These are phyloP conservation scores for Eueremaeus valkanovi DNA, from an alignment of 2,888 invertebrate species.

Conservation along the genomic window DNA sequence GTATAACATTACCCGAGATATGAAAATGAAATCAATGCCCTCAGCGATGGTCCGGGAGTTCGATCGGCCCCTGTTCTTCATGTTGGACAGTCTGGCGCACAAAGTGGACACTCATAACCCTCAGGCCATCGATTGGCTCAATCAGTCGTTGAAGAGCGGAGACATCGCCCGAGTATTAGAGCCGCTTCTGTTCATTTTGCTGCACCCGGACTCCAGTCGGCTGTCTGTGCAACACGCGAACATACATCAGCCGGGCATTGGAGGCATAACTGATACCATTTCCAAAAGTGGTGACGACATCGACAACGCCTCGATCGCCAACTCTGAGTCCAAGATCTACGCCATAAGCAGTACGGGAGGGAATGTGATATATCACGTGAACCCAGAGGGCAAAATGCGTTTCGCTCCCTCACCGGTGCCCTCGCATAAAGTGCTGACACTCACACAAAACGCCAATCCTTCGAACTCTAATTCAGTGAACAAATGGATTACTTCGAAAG, in stretches of 20 bases:
- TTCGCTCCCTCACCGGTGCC: conserved; percentile 48
- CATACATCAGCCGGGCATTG: conserved; percentile 48
- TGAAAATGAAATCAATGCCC: conserved; percentile 52
- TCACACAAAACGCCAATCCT: conserved; percentile 52
- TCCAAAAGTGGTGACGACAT: conserved; percentile 34
- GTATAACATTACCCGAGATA: conserved; percentile 73
- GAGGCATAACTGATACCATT: neutral
- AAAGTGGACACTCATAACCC: conserved; percentile 60
- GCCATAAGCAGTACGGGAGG: conserved; percentile 78
- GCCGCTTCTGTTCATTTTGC: conserved; percentile 68
- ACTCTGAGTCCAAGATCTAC: conserved; percentile 62
- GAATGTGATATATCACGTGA: conserved; percentile 61
- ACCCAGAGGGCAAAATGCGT: conserved; percentile 48
- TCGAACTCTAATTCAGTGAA: conserved; percentile 49
- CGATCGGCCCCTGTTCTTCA: conserved; percentile 65
- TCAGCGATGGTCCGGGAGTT: conserved; percentile 49
- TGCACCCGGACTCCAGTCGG: conserved; percentile 74
- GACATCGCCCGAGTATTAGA: conserved; percentile 74
- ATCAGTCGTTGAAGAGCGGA: conserved; percentile 64
- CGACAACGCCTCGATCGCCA: conserved; percentile 36
- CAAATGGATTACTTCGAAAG: conserved; percentile 52
- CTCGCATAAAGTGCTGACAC: conserved; percentile 57
- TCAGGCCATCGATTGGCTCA: conserved; percentile 70
- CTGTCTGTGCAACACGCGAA: conserved; percentile 68
- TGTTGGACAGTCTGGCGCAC: conserved; percentile 65